These are phyloP conservation scores for Macropis europaea DNA, from an alignment of 2,888 invertebrate genomes.

Conservation along the genomic window DNA sequence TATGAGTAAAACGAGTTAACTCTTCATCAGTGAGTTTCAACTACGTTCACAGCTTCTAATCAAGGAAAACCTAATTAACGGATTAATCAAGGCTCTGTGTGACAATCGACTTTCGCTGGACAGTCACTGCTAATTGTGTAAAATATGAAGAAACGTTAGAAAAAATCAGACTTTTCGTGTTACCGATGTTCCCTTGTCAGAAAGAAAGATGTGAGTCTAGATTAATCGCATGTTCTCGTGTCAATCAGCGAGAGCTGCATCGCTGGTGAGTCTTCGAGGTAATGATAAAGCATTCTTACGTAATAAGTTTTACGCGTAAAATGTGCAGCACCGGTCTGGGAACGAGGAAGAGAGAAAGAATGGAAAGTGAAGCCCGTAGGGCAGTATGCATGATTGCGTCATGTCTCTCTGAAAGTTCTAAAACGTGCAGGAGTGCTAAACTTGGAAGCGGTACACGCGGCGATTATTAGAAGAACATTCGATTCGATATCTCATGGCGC, in stretches of 20 bases:
- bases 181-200: too few relatives aligned
- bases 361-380: conserved; percentile 29
- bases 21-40: too few relatives aligned
- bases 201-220: neutral
- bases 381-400: conserved; percentile 23
- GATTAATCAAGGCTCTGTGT: too few relatives aligned
- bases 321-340: conserved; percentile 7
- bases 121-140: too few relatives aligned
- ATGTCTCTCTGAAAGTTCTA: conserved; percentile 21
- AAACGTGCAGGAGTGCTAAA: conserved; percentile 23
- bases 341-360: conserved; percentile 21
- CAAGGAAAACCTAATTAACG: too few relatives aligned
- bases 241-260: conserved; percentile 12
- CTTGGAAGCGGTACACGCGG: conserved; percentile 17
- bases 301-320: conserved; percentile 29
- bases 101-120: too few relatives aligned
- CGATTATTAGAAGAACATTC: conserved; percentile 35
- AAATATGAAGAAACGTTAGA: neutral
- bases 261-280: neutral
- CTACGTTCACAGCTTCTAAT: too few relatives aligned
- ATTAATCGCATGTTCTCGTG: neutral
- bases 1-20: too few relatives aligned
- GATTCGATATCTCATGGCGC: conserved; percentile 9
- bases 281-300: conserved; percentile 37
- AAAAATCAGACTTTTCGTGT: neutral